These are phyloP conservation scores for Uria lomvia DNA, from an alignment of 2,113 vertebrate species.

Conservation along the genomic window DNA sequence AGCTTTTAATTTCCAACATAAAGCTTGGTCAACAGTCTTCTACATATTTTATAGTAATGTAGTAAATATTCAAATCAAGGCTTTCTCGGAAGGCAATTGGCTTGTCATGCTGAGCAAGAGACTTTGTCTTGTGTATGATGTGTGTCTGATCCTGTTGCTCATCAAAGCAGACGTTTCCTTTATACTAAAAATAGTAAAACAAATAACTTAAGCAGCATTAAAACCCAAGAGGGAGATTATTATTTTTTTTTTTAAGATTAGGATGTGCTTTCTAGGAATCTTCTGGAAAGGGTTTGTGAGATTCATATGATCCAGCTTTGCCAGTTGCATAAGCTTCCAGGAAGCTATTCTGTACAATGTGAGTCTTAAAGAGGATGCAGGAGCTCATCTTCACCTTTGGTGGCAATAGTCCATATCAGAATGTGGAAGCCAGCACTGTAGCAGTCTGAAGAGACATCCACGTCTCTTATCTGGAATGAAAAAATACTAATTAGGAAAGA, in stretches of 20 bases:
- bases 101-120: background rate
- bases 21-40: background rate
- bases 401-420: background rate
- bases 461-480: background rate
- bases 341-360: background rate
- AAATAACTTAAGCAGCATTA: conserved; percentile 53
- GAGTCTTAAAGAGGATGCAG: background rate
- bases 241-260: background rate
- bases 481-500: background rate
- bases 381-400: background rate
- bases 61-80: background rate
- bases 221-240: conserved; percentile 15
- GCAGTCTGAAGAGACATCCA: background rate
- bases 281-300: conserved; percentile 10
- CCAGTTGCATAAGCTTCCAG: conserved; percentile 35
- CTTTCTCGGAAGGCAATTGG: background rate
- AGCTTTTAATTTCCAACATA: background rate
- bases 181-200: conserved; percentile 53
- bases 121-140: background rate
- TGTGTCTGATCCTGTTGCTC: background rate
- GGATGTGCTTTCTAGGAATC: conserved; percentile 58
- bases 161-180: conserved; percentile 30
- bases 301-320: conserved; percentile 34
- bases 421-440: background rate
- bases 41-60: background rate